Conservation (phyloP, 2,113 vertebrate genomes). For the Grammomys dolichurus region DNA sequence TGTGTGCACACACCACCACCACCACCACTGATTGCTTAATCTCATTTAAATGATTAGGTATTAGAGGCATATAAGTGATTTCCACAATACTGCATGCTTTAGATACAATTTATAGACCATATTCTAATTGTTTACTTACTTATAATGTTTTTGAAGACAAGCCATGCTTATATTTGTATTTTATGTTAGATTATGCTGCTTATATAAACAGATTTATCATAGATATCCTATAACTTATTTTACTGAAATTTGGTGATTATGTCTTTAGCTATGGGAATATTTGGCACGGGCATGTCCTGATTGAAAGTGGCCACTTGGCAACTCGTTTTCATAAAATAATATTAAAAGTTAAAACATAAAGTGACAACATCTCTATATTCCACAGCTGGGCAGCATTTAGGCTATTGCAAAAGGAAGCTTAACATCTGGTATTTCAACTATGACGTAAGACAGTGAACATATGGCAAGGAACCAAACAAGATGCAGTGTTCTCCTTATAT, state of each 20-base stretch:
- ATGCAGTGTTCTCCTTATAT: conserved; percentile 18
- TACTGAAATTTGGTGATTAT: neutral
- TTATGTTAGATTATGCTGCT: neutral
- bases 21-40: neutral
- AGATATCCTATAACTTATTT: neutral
- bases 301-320: neutral
- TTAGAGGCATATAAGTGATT: neutral
- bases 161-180: neutral
- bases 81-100: neutral
- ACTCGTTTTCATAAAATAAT: conserved; percentile 15
- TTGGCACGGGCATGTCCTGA: neutral
- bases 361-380: neutral
- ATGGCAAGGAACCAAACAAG: conserved; percentile 24
- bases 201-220: neutral
- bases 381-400: neutral
- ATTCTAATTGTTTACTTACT: neutral
- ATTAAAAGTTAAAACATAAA: neutral
- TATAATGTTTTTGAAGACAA: neutral
- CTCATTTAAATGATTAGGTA: conserved; percentile 19
- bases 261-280: neutral
- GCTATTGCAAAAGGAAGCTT: neutral
- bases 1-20: neutral
- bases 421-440: neutral
- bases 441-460: conserved; percentile 61
- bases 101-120: neutral